Evolutionary conservation across 2,797 vertebrate genomes (phyloP).

Genomic region (Paratrypauchen microcephalus): DNA sequence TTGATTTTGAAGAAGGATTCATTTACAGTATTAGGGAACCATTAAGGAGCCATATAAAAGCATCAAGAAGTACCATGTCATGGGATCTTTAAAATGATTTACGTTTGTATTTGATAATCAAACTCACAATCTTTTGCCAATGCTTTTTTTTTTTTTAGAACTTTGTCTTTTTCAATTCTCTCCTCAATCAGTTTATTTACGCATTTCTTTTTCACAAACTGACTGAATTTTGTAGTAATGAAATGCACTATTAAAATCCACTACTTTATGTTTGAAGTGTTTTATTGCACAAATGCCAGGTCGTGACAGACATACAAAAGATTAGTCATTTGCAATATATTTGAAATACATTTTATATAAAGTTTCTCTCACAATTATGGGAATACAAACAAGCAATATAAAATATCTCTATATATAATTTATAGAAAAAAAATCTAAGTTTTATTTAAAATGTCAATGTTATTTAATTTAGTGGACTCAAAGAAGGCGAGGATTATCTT

Average conservation of each 20-base stretch:
- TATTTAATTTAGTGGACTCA: background rate
- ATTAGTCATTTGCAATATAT: constrained; percentile 7
- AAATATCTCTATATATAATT: constrained; percentile 9
- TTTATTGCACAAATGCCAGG: constrained; percentile 72
- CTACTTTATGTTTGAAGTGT: constrained; percentile 51
- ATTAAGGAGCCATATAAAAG: too few species aligned
- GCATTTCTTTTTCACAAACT: constrained; percentile 15
- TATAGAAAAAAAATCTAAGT: constrained; percentile 1
- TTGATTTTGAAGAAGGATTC: too few species aligned
- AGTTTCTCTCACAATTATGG: background rate
- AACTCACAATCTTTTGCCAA: constrained; percentile 9
- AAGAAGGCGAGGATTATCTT: background rate
- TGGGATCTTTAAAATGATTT: too few species aligned
- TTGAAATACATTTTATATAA: background rate
- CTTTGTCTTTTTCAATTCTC: background rate
- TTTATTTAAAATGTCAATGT: background rate
- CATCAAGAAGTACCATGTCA: too few species aligned
- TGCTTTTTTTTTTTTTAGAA: constrained; percentile 27
- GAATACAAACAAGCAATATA: constrained; percentile 30
- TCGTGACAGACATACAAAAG: constrained; percentile 51
- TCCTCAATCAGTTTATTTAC: background rate
- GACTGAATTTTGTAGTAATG: constrained; percentile 21
- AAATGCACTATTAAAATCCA: constrained; percentile 23
- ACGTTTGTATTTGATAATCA: constrained; percentile 6
- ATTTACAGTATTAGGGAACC: too few species aligned